Base-by-base conservation (phyloP, 2,113 vertebrate genomes). In the Scopus umbretta region DNA sequence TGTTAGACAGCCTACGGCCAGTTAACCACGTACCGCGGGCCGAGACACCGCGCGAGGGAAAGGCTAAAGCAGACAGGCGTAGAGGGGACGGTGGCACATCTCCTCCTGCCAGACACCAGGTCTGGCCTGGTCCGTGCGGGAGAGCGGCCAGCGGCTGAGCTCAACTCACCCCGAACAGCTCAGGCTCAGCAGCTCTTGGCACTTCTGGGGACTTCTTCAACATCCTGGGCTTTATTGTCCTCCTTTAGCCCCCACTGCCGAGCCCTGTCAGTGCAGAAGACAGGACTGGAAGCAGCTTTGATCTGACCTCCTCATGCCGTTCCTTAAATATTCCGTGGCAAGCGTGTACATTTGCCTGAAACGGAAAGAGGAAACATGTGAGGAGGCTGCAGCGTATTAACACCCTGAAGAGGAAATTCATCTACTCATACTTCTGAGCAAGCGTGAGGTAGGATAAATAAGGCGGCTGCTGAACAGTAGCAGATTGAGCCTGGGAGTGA, bases 31-130 rank as follows among this genome's bases (percentile, higher is more conserved):
- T 14, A 27, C 34, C 27, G 19, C 80, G 47, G 59, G 10, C 71
- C 0, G 0, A 86, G 42, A 11, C n/a, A 16, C 16, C 16, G 32
- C 1, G 0, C 10, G 32, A 80, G 20, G 38, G 40, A 32, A 40
- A 19, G 38, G 18, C 61, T 38, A 30, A 67, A 61, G 73, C 56
- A 58, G 78, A 27, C 29, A 66, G 42, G 8, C 22, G 63, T 45
- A 20, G 0, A 52, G 63, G 50, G 62, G 13, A 19, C 5, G 3
- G 58, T 16, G 71, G 38, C 43, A 80, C 34, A 32, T 23, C 53
- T 81, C 50, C 50, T 72, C 22, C 10, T 18, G 16, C 55, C 5
- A 53, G 55, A 42, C n/a, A 85, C 19, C 78, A 32, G 19, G 3
- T 73, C 73, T 91, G 63, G 47, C 17, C 76, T 19, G 18, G 9